Evolutionary conservation across 2,888 invertebrate genomes (phyloP).

Genomic region (Rhorus exstirpatorius): DNA sequence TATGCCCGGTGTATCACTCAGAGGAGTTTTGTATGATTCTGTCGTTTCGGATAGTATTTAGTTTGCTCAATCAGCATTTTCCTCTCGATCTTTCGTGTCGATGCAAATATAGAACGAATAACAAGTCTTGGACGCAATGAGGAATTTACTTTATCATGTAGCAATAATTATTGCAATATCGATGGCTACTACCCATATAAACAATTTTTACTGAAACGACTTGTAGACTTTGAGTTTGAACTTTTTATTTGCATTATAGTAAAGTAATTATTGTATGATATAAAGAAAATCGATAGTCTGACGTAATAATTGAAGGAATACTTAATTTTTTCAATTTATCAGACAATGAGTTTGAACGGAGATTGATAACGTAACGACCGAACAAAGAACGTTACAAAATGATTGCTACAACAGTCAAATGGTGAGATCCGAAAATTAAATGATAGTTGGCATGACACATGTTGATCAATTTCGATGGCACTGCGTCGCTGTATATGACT

Average conservation of each 20-base stretch:
- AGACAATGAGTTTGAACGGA: neutral
- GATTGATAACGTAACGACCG: neutral
- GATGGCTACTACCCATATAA: neutral
- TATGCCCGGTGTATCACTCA: neutral
- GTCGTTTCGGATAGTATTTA: slow-evolving; percentile 28
- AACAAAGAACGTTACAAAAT: neutral
- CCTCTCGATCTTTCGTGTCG: slow-evolving; percentile 6
- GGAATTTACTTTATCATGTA: neutral
- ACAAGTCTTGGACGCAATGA: neutral
- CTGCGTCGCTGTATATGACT: neutral
- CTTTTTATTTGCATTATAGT: neutral
- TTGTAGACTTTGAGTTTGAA: neutral
- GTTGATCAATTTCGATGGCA: neutral
- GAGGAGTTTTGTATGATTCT: neutral
- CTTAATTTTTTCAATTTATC: neutral
- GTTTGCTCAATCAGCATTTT: slow-evolving; percentile 4
- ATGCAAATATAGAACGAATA: neutral
- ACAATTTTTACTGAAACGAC: too few species aligned
- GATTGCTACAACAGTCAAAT: neutral
- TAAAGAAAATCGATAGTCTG: too few species aligned
- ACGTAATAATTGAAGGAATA: neutral
- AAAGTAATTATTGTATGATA: too few species aligned
- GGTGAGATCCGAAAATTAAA: neutral
- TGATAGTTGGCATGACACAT: slow-evolving; percentile 42
- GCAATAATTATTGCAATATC: neutral